Evolutionary conservation across 2,888 invertebrate genomes (phyloP), one percentile per base, ranked within the genome.

Genomic region (Boloria euphrosyne): DNA sequence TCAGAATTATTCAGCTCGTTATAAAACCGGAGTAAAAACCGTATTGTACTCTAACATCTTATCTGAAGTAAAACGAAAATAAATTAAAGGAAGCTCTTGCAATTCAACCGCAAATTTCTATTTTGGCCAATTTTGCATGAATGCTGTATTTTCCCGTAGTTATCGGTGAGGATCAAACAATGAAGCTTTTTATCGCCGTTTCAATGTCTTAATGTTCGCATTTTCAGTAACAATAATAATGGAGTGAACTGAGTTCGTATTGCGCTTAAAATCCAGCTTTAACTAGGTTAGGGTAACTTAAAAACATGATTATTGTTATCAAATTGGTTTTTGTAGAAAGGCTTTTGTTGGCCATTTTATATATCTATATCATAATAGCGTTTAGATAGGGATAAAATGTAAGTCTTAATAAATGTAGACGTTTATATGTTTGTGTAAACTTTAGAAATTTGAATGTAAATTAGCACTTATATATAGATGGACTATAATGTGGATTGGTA

Each of bases 61-160:
- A 72, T 72, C 69, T 63, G 53, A 63, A 65, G 31, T 51, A 55
- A 53, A 43, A 49, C 38, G 65, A 63, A 67, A 62, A 70, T 72
- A 71, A 70, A 69, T 72, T 72, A 51, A 55, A 13, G 53, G 64
- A 75, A 76, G 75, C 74, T 75, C 73, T 73, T 72, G 69, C 74
- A 79, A 81, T 79, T 71, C 74, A 66, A 72, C 76, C 69, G 74
- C 31, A 62, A 73, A 72, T 75, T 69, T 70, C 69, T 66, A 51
- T 59, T 54, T 62, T 67, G 59, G 59, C 66, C 66, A 70, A 71
- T 74, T 72, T 70, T 71, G 67, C 71, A 73, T 69, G 75, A 74
- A 71, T 67, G 68, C 51, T 62, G 75, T 75, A 75, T 76, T 78
- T 78, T 79, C 72, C 68, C 69, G 75, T 81, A 79, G 83, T 80